Percentiles rank a stretch among this genome's conserved stretches.
These are phyloP conservation scores for Pseudopleuronectes americanus DNA, from an alignment of 2,797 vertebrate genomes.

Conservation along the genomic window DNA sequence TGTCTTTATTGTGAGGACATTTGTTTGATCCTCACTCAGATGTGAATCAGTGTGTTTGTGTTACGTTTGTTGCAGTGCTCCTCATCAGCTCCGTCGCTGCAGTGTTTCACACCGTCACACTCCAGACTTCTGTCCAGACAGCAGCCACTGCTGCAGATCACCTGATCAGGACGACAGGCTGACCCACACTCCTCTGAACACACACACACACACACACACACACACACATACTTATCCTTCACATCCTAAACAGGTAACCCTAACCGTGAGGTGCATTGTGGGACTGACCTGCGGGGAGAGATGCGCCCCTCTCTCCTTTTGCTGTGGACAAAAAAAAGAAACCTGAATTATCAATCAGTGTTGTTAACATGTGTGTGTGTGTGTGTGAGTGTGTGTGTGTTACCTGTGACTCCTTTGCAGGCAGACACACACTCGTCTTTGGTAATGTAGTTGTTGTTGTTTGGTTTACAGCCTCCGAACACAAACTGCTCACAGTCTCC, in stretches of 20 bases:
- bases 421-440: constrained; percentile 84
- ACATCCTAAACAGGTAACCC: background rate
- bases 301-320: background rate
- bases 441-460: constrained; percentile 91
- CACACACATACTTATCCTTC: background rate
- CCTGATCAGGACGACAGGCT: constrained; percentile 77
- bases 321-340: constrained; percentile 32
- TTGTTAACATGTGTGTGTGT: background rate
- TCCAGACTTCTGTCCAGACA: constrained; percentile 88
- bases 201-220: constrained; percentile 24
- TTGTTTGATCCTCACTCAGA: too few relatives aligned
- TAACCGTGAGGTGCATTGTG: constrained; percentile 15
- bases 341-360: background rate
- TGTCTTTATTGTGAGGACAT: background rate
- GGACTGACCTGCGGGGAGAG: constrained; percentile 54
- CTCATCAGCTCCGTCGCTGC: constrained; percentile 86
- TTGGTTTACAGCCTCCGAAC: constrained; percentile 85
- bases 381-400: constrained; percentile 15
- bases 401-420: constrained; percentile 81
- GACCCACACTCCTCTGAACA: constrained; percentile 74
- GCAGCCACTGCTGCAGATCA: constrained; percentile 86
- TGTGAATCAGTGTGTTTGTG: constrained; percentile 35
- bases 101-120: constrained; percentile 88
- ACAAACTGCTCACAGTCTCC: constrained; percentile 78
- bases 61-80: constrained; percentile 85